Evolutionary conservation across 2,797 vertebrate genomes (phyloP), one percentile per base, ranked within the genome.

Genomic region (Neosilurus mollespiculum): DNA sequence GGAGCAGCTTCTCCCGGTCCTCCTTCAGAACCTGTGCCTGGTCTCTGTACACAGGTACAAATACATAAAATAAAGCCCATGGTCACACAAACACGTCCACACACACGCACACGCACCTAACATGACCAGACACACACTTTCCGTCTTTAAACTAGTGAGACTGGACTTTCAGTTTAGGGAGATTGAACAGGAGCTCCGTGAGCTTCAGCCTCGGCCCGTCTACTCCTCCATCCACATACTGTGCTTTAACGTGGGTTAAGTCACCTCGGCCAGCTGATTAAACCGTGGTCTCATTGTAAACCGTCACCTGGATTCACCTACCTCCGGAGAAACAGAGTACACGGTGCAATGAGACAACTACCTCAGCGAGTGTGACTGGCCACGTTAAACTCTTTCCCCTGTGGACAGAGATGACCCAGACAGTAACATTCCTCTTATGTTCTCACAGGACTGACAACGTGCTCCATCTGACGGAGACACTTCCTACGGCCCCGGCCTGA

Each of bases 1-100:
- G 90, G 1, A 86, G 87, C 59, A 98, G 93, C 86, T 95, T 96
- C 86, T 95, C 94, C 79, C 93, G 89, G 90, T 97, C 97, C 83
- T 96, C 94, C 62, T 94, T 95, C 54, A 97, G 88, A 70, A 98
- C 95, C 1, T 94, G 91, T 24, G 91, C 94, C 90, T 92, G 93
- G 88, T 93, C 92, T 92, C 97, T 98, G 88, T 82, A 81, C 20
- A 22, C 80, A 86, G 53, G 81, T 72, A 43, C 70, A 66, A 9
- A 62, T 61, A 84, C 26, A 80, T 20, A 78, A 58, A 83, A 83
- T 80, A 51, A 81, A 34, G 37, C 26, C 59, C 66, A 69, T 22
- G 51, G 51, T 78, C 64, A 65, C 69, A 56, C 56, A 78, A 15
- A 81, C 51, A 64, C 26, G 12, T 24, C 37, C 26, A 37, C 24